Conservation (phyloP, 2,888 invertebrate genomes). For the Nemotelus nigrinus region DNA sequence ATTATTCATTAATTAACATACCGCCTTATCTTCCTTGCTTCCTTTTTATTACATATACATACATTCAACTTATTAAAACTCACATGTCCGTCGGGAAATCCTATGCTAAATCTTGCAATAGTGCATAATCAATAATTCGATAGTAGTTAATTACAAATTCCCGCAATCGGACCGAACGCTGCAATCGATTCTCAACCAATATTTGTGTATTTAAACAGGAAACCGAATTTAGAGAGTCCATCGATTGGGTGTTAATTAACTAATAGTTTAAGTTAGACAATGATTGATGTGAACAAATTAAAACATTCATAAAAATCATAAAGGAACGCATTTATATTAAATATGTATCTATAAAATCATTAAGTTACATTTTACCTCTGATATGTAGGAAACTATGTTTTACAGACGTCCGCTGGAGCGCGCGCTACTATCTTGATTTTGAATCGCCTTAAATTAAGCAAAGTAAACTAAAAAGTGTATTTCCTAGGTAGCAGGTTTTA, state of each 20-base stretch:
- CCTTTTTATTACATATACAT: constrained; percentile 19
- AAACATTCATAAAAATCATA: constrained; percentile 11
- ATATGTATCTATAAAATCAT: constrained; percentile 11
- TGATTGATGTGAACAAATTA: not conserved
- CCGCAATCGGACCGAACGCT: too few species aligned
- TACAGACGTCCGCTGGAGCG: not conserved
- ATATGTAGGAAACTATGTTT: constrained; percentile 33
- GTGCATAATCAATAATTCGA: not conserved
- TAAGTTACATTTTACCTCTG: constrained; percentile 28
- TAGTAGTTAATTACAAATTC: not conserved
- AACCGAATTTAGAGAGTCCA: not conserved
- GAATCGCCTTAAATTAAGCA: not conserved
- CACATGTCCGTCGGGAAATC: not conserved
- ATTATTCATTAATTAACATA: constrained; percentile 42
- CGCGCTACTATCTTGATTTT: constrained; percentile 16
- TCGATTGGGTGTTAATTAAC: not conserved
- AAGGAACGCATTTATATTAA: constrained; percentile 32
- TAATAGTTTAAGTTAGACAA: not conserved
- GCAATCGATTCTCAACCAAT: not conserved
- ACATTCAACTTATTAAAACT: constrained; percentile 8
- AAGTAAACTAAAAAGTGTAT: not conserved
- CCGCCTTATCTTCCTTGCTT: constrained; percentile 22
- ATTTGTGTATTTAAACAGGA: not conserved
- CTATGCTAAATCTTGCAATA: not conserved
- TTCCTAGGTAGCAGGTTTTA: not conserved